Evolutionary conservation across 2,113 vertebrate species (phyloP), one percentile per base, ranked within the genome.

Genomic region (Catharus bicknelli): DNA sequence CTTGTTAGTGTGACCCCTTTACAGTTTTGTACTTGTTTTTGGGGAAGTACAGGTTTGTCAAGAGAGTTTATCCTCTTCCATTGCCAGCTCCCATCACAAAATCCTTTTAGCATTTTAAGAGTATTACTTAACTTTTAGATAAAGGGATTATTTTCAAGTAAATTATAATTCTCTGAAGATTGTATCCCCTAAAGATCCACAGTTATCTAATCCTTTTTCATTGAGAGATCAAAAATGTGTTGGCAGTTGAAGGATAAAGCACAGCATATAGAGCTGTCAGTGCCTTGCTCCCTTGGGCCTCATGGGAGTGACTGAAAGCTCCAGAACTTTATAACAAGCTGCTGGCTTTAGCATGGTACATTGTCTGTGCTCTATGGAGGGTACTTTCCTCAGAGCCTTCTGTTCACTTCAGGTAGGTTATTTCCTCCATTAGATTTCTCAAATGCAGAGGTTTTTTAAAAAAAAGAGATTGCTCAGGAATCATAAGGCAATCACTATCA

Each of bases 71-170:
- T 93, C 51, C 45, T 62, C 62, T 68, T 70, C 38, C 32, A 32
- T 70, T 94, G 66, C 89, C 54, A 19, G 36, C 54, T 82, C 10
- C 67, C n/a, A 74, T 54, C 16, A 77, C 61, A 91, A 88, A 95
- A 72, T 62, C 45, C 66, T 79, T 80, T 79, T 69, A 81, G 25
- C 43, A 45, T 96, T 89, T 95, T 82, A 84, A 66, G 88, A 86
- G 72, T 94, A 76, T 91, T 93, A 68, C 80, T 84, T 80, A 83
- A 88, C 30, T 87, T 88, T 83, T 61, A 92, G 78, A 59, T 94
- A 96, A 95, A 91, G 89, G 66, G 54, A 80, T 95, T 88, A 69
- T 94, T 88, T 97, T 76, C 82, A 77, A 95, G 66, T 93, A 83
- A 86, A 76, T 79, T 87, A 42, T 77, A 79, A 90, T 94, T 85